These are phyloP conservation scores for Drosophila demipolita DNA, from an alignment of 2,888 invertebrate species.

Conservation along the genomic window DNA sequence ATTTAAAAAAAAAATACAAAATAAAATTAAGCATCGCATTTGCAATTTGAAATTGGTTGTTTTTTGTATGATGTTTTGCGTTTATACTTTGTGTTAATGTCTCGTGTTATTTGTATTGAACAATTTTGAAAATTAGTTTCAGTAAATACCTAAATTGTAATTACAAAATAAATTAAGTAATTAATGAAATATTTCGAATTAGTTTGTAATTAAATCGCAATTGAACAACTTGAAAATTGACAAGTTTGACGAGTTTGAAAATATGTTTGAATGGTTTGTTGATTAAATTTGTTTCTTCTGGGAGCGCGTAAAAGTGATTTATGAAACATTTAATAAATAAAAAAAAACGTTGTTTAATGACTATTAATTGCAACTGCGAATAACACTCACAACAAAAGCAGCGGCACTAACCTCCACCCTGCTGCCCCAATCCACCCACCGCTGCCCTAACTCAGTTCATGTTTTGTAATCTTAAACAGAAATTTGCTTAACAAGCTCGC, in stretches of 20 bases:
- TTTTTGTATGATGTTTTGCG: neutral
- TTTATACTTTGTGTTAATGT: neutral
- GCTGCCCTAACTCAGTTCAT: neutral
- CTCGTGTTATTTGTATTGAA: neutral
- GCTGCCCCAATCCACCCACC: neutral
- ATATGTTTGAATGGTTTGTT: neutral
- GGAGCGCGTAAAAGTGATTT: neutral
- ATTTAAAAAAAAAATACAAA: slow-evolving; percentile 25
- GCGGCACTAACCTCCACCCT: neutral
- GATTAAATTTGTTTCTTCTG: neutral
- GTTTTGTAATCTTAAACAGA: slow-evolving; percentile 26
- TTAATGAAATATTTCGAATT: neutral
- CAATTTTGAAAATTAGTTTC: neutral
- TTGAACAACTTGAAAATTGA: neutral
- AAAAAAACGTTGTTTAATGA: neutral
- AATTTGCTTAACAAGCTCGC: slow-evolving; percentile 69
- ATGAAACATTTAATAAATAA: neutral
- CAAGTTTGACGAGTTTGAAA: neutral
- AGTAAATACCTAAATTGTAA: neutral
- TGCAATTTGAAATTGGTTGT: neutral
- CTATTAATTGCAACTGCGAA: slow-evolving; percentile 4
- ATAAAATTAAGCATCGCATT: slow-evolving; percentile 17
- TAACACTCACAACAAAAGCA: slow-evolving; percentile 14
- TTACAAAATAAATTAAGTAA: neutral
- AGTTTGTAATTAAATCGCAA: neutral